Base-by-base conservation (phyloP, 2,113 vertebrate species). In the Grammomys surdaster region DNA sequence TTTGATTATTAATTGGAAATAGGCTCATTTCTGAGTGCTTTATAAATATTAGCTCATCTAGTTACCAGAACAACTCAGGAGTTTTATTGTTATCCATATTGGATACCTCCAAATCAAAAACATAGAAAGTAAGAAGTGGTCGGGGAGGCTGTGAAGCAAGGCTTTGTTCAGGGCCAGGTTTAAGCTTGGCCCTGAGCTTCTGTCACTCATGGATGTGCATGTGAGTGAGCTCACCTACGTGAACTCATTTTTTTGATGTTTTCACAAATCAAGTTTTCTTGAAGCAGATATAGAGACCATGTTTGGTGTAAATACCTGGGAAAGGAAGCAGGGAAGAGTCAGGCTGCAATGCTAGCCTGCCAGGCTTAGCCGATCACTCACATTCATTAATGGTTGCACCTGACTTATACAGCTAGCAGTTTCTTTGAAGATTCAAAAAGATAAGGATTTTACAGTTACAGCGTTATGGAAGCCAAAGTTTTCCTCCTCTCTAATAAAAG, bases 1-100 rank as follows among this genome's bases (percentile, higher is more conserved):
- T 22, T 2, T 78, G 56, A 89, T 17, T 82, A 89, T 56, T 46
- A 75, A 26, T 40, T 93, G 0, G 72, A 12, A 17, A 24, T 51
- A 93, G 63, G n/a, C n/a, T 96, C 13, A 56, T 1, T 91, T n/a
- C 54, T 76, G 54, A 91, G 46, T 93, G 28, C 46, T 90, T 96
- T 69, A 6, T 77, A 73, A 87, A 3, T 89, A 58, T 75, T 86
- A 89, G 36, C 14, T 84, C 36, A 69, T 93, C 93, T 87, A 58
- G 63, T 87, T n/a, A 7, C 84, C 31, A 75, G n/a, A 93, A 54
- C 26, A 96, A 4, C 65, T 93, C 40, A 48, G 76, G 48, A 88
- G n/a, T 82, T 92, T 22, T 91, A 0, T 88, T 88, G 46, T 91
- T 86, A 26, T 88, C 19, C 5, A 7, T 1, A 36, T 92, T 93